Conservation (phyloP, 2,888 invertebrate species). For the Ennomos fuscantarius region DNA sequence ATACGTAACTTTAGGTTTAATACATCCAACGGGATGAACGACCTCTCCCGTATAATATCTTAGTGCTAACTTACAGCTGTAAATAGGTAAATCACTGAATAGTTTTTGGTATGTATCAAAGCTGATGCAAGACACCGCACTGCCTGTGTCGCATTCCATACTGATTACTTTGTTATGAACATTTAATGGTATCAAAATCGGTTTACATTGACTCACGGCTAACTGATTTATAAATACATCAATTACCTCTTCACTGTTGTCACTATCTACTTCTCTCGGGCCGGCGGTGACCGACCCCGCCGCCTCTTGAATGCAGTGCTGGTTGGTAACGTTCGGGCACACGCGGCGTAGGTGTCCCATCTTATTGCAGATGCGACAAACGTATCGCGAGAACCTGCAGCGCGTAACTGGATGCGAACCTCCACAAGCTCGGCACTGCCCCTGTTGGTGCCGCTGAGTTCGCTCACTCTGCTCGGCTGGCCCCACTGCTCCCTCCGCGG, state of each 20-base stretch:
- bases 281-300: neutral
- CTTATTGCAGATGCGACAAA: slow-evolving; percentile 27
- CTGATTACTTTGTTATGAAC: neutral
- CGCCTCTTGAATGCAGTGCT: neutral
- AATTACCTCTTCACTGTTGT: slow-evolving; percentile 15
- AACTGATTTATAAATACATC: slow-evolving; percentile 6
- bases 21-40: slow-evolving; percentile 25
- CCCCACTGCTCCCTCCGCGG: no score
- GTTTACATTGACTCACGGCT: neutral
- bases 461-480: no score
- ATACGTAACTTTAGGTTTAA: slow-evolving; percentile 25
- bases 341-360: slow-evolving; percentile 29
- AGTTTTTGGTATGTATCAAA: neutral
- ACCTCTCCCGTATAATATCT: slow-evolving; percentile 32
- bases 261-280: slow-evolving; percentile 3
- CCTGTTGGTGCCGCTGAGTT: no score
- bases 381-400: slow-evolving; percentile 27
- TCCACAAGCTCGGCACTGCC: neutral
- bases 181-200: neutral
- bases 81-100: neutral
- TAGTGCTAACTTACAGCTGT: slow-evolving; percentile 13
- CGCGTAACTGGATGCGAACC: neutral
- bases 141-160: slow-evolving; percentile 6
- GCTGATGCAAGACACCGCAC: slow-evolving; percentile 12
- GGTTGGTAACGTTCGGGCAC: slow-evolving; percentile 19